Evolutionary conservation across 2,797 vertebrate species (phyloP).

Genomic region (Sebastiscus tertius): DNA sequence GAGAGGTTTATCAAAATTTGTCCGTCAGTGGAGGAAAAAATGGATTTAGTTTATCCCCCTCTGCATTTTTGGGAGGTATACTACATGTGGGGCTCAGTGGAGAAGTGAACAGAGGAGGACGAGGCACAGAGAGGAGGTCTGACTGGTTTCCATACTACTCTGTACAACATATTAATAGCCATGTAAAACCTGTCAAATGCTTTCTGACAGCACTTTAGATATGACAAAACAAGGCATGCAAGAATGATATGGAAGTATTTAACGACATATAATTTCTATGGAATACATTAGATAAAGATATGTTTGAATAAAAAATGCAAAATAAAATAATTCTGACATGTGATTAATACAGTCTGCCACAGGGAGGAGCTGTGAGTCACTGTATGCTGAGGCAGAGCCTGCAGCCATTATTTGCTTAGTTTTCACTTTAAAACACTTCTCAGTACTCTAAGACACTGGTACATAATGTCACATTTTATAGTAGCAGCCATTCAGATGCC

Average conservation of each 20-base stretch:
- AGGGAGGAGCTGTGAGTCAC: slow-evolving; percentile 36
- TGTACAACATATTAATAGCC: not conserved
- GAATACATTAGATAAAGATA: not conserved
- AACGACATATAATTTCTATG: not conserved
- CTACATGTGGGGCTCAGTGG: not conserved
- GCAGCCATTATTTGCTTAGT: slow-evolving; percentile 24
- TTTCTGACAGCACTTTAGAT: slow-evolving; percentile 31
- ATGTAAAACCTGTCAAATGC: slow-evolving; percentile 54
- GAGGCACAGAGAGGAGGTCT: slow-evolving; percentile 57
- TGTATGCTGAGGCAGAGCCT: slow-evolving; percentile 3
- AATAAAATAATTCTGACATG: not conserved
- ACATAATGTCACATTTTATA: not conserved
- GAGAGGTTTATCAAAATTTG: not conserved
- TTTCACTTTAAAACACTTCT: not conserved
- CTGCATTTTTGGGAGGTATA: not conserved
- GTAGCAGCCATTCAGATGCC: not conserved
- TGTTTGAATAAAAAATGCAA: not conserved
- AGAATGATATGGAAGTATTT: not conserved
- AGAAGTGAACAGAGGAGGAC: not conserved
- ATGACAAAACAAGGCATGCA: slow-evolving; percentile 13
- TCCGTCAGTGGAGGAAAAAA: not conserved
- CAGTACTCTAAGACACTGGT: not conserved
- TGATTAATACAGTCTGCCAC: slow-evolving; percentile 28
- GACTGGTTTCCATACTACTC: slow-evolving; percentile 52
- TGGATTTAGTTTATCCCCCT: not conserved